Conservation (phyloP, 2,797 vertebrate species). For the Lepilemur septentrionalis region DNA sequence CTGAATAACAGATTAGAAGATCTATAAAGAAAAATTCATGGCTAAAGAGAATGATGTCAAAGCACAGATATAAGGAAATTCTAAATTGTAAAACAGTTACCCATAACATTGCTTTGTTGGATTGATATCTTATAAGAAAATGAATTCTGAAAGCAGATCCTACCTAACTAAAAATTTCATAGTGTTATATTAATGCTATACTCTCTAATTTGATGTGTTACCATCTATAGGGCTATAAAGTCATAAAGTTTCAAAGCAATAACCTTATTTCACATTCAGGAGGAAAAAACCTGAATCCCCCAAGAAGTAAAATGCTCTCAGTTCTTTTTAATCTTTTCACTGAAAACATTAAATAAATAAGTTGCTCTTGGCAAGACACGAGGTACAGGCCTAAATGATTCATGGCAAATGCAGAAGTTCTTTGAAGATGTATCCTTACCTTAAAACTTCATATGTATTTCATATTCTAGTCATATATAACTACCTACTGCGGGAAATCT, state of each 20-base stretch:
- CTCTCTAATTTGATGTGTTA: not conserved
- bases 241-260: not conserved
- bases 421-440: not conserved
- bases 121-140: not conserved
- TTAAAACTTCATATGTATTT: not conserved
- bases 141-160: not conserved
- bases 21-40: not conserved
- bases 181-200: not conserved
- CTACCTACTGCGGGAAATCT: not conserved
- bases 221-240: not conserved
- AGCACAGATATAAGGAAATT: not conserved
- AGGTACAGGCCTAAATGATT: not conserved
- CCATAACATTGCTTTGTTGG: not conserved
- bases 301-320: not conserved
- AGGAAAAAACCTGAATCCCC: not conserved
- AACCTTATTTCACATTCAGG: not conserved
- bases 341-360: not conserved
- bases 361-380: not conserved
- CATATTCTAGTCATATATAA: fast-evolving
- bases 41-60: not conserved
- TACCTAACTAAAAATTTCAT: not conserved
- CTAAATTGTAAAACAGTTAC: not conserved
- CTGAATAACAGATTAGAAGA: not conserved
- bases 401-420: not conserved
- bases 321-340: not conserved